Conservation (phyloP, 1,140 invertebrate genomes). For the Latrodectus geometricus region DNA sequence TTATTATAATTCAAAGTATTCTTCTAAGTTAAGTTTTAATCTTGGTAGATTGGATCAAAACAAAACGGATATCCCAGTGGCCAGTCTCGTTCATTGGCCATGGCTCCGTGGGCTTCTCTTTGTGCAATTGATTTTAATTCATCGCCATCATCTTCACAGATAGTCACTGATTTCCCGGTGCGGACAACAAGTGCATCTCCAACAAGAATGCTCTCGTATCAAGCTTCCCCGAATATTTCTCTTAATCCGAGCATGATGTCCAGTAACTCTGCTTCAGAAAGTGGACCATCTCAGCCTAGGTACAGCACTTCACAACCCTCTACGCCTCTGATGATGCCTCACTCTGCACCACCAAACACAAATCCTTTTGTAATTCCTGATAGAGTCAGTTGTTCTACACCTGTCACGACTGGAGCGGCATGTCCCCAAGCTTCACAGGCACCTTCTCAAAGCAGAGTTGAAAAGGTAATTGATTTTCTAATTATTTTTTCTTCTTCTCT, state of each 20-base stretch:
- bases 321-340: conserved; percentile 57
- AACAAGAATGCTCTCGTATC: conserved; percentile 58
- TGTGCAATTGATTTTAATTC: conserved; percentile 54
- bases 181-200: conserved; percentile 55
- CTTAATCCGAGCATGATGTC: background rate
- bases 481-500: too few relatives aligned
- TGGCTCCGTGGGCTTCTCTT: conserved; percentile 55
- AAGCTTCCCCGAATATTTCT: conserved; percentile 36
- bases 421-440: conserved; percentile 6
- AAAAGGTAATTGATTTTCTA: conserved; percentile 24
- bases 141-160: conserved; percentile 24
- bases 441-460: conserved; percentile 30
- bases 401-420: conserved; percentile 18
- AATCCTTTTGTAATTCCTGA: conserved; percentile 54
- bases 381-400: conserved; percentile 31
- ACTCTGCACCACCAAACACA: conserved; percentile 46
- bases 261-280: conserved; percentile 18
- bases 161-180: conserved; percentile 50
- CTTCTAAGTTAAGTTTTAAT: background rate
- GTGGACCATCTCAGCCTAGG: conserved; percentile 14
- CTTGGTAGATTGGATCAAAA: conserved; percentile 26
- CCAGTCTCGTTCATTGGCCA: conserved; percentile 41
- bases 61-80: conserved; percentile 51
- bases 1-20: too few relatives aligned
- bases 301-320: conserved; percentile 55